A percentile compares a stretch with the other conserved stretches of the same genome.
Conservation (phyloP, 2,888 invertebrate genomes). For the Branchipolynoe longqiensis region DNA sequence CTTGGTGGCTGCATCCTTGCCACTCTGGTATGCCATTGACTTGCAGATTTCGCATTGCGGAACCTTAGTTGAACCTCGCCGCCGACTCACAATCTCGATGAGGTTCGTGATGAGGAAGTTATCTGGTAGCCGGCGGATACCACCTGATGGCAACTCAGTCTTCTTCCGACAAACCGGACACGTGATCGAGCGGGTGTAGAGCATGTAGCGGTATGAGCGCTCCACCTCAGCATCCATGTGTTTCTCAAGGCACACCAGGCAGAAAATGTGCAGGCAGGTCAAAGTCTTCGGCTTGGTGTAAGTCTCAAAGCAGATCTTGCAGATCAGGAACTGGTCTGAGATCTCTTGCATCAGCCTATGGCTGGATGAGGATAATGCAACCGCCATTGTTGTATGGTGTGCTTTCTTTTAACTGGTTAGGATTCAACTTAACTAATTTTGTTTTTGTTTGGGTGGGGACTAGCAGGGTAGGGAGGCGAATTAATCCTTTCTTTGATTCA, state of each 20-base stretch:
- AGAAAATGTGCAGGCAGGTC: slow-evolving; percentile 80
- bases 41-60: slow-evolving; percentile 61
- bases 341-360: slow-evolving; percentile 80
- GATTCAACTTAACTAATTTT: too few relatives aligned
- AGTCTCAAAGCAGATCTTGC: slow-evolving; percentile 80
- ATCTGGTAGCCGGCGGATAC: slow-evolving; percentile 79
- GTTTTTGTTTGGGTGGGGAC: not conserved
- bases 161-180: slow-evolving; percentile 80
- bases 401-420: too few relatives aligned
- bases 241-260: slow-evolving; percentile 79
- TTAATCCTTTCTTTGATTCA: not conserved
- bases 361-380: slow-evolving; percentile 59
- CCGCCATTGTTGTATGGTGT: slow-evolving; percentile 35
- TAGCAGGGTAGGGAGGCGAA: not conserved
- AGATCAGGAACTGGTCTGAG: slow-evolving; percentile 80
- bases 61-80: slow-evolving; percentile 37
- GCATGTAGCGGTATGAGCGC: slow-evolving; percentile 72
- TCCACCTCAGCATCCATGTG: slow-evolving; percentile 78
- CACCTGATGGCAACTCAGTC: slow-evolving; percentile 80
- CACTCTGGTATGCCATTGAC: slow-evolving; percentile 68
- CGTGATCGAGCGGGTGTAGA: slow-evolving; percentile 77
- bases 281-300: slow-evolving; percentile 80
- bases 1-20: slow-evolving; percentile 76
- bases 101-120: slow-evolving; percentile 80
- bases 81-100: slow-evolving; percentile 72